Evolutionary conservation across 2,888 invertebrate species (phyloP).

Genomic region (Tetragnatha montana): DNA sequence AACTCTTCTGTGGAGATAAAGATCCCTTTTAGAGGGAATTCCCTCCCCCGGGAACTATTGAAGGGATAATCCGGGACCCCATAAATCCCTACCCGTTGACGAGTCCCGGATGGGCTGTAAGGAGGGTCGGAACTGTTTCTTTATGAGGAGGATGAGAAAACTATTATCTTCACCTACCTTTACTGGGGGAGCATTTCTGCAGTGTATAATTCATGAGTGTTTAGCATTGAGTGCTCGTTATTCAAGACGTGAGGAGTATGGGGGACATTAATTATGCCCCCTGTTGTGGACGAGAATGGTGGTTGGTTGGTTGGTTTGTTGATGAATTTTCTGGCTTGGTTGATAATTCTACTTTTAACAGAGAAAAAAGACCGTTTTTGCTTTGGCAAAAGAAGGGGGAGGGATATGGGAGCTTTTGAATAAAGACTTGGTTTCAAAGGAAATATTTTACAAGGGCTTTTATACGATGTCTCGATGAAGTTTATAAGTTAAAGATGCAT

Average conservation of each 20-base stretch:
- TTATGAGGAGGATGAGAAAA: constrained; percentile 18
- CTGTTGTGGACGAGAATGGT: background rate
- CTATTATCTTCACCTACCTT: background rate
- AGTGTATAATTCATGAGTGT: background rate
- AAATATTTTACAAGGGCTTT: too few relatives aligned
- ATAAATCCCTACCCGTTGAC: constrained; percentile 18
- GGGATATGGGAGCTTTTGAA: too few relatives aligned
- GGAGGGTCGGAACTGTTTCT: constrained; percentile 21
- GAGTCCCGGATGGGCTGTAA: constrained; percentile 18
- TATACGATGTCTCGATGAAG: too few relatives aligned
- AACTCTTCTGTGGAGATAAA: constrained; percentile 19
- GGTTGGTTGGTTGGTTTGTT: background rate
- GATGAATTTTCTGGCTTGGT: background rate
- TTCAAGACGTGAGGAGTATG: background rate
- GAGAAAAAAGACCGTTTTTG: background rate
- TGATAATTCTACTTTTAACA: background rate
- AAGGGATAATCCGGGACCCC: constrained; percentile 12
- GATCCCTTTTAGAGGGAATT: constrained; percentile 4
- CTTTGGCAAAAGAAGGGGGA: too few relatives aligned
- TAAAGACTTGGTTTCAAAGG: too few relatives aligned
- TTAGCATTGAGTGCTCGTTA: background rate
- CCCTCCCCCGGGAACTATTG: background rate
- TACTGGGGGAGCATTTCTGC: background rate
- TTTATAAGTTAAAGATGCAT: too few relatives aligned
- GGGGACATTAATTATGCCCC: too few relatives aligned